phyloP scores from a whole-genome alignment of 1,140 invertebrate species.

The Drosophila willistoni region DNA sequence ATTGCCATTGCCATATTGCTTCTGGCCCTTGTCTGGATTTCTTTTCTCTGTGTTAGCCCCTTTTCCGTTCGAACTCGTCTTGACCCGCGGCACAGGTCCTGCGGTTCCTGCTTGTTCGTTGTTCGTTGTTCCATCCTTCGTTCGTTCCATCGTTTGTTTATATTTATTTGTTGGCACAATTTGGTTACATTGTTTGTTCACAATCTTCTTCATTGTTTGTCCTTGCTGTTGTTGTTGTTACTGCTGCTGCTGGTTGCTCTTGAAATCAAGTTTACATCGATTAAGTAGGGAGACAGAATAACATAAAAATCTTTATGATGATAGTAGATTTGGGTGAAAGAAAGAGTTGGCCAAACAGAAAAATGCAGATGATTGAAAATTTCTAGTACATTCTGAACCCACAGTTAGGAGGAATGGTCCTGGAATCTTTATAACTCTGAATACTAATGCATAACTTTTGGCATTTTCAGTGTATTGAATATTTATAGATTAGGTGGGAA shows the following conservation, averaged over 20 bases:
- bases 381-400: neutral
- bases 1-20: constrained; percentile 12
- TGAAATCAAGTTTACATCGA: constrained; percentile 75
- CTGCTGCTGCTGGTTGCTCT: constrained; percentile 39
- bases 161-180: constrained; percentile 80
- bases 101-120: constrained; percentile 2
- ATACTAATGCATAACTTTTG: neutral
- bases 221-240: constrained; percentile 23
- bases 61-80: constrained; percentile 1
- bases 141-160: constrained; percentile 62
- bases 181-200: constrained; percentile 80
- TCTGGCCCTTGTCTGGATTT: constrained; percentile 47
- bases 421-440: neutral
- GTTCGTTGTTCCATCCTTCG: constrained; percentile 20
- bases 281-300: constrained; percentile 68
- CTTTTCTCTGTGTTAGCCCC: constrained; percentile 63
- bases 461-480: neutral
- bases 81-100: constrained; percentile 63
- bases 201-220: constrained; percentile 71
- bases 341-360: neutral
- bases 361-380: constrained; percentile 9
- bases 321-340: neutral
- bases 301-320: constrained; percentile 43
- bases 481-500: neutral
- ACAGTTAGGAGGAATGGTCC: no score